Evolutionary conservation across 2,113 vertebrate genomes (phyloP).

Genomic region (Rhinoptilus africanus): DNA sequence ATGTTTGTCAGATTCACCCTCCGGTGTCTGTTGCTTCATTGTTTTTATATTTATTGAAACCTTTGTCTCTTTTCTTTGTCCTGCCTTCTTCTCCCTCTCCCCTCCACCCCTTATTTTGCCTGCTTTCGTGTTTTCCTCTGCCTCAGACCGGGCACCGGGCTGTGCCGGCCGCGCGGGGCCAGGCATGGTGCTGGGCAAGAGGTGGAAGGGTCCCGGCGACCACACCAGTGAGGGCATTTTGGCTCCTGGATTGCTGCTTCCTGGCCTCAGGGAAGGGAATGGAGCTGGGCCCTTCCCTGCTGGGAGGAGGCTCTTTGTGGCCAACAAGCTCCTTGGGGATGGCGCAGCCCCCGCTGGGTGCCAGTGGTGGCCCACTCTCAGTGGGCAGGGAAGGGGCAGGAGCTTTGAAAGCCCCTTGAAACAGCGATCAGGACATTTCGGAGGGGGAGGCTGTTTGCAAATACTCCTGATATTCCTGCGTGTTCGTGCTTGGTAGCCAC

Average conservation of each 20-base stretch:
- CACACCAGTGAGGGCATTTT: neutral
- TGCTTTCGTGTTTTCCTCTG: neutral
- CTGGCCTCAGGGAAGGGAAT: neutral
- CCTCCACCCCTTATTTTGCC: neutral
- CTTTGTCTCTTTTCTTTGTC: neutral
- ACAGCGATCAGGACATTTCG: fast-evolving
- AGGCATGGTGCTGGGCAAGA: neutral
- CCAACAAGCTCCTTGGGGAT: fast-evolving
- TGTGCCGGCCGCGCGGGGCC: neutral
- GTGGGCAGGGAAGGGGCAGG: fast-evolving
- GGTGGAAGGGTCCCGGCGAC: neutral
- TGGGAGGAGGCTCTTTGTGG: fast-evolving
- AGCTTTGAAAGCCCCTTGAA: neutral
- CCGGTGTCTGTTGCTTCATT: neutral
- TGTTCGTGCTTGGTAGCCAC: neutral
- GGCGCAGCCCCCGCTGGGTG: fast-evolving
- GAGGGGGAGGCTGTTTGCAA: neutral
- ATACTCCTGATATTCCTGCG: neutral
- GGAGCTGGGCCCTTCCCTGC: neutral
- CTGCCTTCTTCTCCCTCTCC: neutral
- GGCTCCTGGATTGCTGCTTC: neutral
- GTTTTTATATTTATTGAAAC: neutral
- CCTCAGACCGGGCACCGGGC: neutral
- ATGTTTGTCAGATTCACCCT: neutral
- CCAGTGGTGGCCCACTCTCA: neutral